A percentile compares a stretch with the other conserved stretches of the same genome.
phyloP scores from a whole-genome alignment of 2,113 vertebrate species.

The Gavia stellata region DNA sequence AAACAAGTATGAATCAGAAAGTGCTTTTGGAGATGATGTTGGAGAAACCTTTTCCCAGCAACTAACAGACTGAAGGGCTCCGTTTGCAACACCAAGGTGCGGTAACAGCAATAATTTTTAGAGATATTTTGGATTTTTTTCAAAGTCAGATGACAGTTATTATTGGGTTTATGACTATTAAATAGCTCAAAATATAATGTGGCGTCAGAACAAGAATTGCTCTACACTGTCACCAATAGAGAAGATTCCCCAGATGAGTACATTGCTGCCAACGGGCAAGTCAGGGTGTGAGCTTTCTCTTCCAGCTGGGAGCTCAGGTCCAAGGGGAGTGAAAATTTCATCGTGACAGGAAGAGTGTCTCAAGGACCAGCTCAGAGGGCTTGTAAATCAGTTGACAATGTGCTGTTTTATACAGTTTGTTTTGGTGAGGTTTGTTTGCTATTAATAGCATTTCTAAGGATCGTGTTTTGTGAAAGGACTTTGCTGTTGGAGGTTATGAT shows the following conservation, averaged over 20 bases:
- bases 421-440: background rate
- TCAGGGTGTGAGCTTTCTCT: background rate
- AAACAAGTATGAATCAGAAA: background rate
- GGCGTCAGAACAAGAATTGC: background rate
- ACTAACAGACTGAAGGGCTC: background rate
- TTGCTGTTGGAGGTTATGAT: background rate
- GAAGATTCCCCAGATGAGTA: background rate
- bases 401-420: background rate
- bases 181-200: background rate
- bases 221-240: background rate
- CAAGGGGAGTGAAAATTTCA: background rate
- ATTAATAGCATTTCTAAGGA: background rate
- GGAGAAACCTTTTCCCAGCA: background rate
- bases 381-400: background rate
- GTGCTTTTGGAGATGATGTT: background rate
- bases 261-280: background rate
- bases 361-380: background rate
- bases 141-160: background rate
- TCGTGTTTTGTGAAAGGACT: background rate
- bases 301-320: background rate
- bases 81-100: background rate
- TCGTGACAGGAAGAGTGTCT: background rate
- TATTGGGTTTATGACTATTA: background rate
- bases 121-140: background rate
- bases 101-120: background rate